Evolutionary conservation across 35 echinoderm and acorn worm genomes (phyloP), one percentile per base, ranked within the genome.

Genomic region (Ophiothrix spiculata): DNA sequence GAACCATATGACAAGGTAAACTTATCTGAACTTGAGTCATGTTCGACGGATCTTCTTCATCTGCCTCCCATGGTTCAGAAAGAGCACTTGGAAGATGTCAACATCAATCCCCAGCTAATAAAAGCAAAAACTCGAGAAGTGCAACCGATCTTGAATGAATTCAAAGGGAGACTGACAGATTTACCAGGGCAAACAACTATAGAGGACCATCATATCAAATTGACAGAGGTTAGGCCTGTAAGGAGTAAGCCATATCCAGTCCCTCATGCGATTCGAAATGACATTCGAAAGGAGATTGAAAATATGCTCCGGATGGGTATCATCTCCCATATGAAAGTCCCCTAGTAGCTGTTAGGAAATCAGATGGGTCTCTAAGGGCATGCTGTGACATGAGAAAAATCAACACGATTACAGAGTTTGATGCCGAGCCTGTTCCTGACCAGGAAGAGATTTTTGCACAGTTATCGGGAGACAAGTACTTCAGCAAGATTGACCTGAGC

Each of bases 391-490:
- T 82, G 38, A 79, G 88, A 36, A 75, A 79, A 40, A 46, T 90
- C 33, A 94, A 94, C 33, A 42, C 28, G 4, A 54, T 94, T 17
- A 90, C 92, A 0, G 79, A 87, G 23, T 94, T 94, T 63, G 87
- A 94, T 41, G 77, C 92, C 38, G 92, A 94, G 79, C 92, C 92
- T 12, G 85, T 90, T 0, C 88, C 88, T 2, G 85, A 90, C 54
- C 0, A 64, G 23, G 81, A 85, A 28, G 88, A 90, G 25, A 23
- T 84, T 0, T 56, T 90, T 19, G 14, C 81, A 4, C 35, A 31
- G 45, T 19, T 94, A 23, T 77, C 87, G 16, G 56, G 82, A 40
- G 79, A 79, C 0, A 85, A 83, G 34, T 93, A 56, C 25, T 93
- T 93, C 36, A 86, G 82, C 0, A 93, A 89, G 49, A 2, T 93